Evolutionary conservation across 2,888 invertebrate genomes (phyloP).

Genomic region (Coelinius sp.): DNA sequence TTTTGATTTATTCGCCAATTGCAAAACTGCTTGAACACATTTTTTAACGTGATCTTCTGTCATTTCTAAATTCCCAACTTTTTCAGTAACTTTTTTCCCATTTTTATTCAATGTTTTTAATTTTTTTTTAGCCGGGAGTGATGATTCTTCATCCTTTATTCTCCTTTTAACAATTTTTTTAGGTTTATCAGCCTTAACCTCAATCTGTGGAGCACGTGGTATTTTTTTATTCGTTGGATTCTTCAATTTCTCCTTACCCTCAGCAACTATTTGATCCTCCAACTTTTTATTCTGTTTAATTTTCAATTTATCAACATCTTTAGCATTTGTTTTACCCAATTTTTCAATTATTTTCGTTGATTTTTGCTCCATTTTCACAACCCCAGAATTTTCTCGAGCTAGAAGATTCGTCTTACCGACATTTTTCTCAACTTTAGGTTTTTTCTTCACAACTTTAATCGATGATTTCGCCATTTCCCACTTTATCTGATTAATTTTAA

Average conservation of each 20-base stretch:
- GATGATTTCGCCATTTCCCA: neutral
- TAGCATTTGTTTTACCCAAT: neutral
- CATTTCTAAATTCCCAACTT: constrained; percentile 43
- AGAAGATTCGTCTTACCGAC: neutral
- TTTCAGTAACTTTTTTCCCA: neutral
- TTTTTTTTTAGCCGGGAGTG: neutral
- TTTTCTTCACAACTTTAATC: neutral
- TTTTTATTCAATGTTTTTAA: neutral
- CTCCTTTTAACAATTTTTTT: neutral
- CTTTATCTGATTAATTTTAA: neutral
- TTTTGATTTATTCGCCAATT: constrained; percentile 61
- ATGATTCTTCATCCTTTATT: neutral
- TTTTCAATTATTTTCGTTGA: neutral
- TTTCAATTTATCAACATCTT: neutral
- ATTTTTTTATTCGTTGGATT: neutral
- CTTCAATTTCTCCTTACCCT: neutral
- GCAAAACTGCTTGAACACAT: constrained; percentile 64
- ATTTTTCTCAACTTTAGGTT: neutral
- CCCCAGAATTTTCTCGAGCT: neutral
- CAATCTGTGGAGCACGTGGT: neutral
- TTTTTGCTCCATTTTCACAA: neutral
- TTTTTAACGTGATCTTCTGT: constrained; percentile 59
- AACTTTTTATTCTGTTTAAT: neutral
- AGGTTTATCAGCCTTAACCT: neutral
- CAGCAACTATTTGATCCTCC: neutral